These are phyloP conservation scores for Acleris literana DNA, from an alignment of 2,888 invertebrate species.

Conservation along the genomic window DNA sequence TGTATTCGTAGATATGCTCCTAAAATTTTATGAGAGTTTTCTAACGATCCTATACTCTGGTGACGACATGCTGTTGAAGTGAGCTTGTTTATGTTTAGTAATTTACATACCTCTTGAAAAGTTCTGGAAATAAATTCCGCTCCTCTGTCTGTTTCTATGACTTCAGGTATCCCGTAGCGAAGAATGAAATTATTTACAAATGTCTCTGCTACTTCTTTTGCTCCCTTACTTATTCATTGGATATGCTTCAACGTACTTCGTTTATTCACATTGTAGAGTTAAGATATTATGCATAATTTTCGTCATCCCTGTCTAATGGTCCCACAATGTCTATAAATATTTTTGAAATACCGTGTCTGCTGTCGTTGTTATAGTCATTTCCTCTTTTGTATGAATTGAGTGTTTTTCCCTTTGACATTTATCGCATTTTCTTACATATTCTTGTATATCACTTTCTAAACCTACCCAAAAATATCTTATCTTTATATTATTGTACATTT, in stretches of 20 bases:
- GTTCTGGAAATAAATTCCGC: too few species aligned
- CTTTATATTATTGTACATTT: conserved; percentile 20
- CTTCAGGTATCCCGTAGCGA: conserved; percentile 1
- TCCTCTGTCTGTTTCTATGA: background rate
- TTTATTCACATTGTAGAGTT: background rate
- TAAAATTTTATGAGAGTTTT: too few species aligned
- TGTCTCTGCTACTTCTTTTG: background rate
- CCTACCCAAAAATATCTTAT: background rate
- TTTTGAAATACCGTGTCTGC: background rate
- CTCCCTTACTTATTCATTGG: background rate
- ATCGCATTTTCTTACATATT: background rate
- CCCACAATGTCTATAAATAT: conserved; percentile 5
- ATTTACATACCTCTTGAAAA: background rate
- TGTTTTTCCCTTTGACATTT: conserved; percentile 4
- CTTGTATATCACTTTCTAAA: conserved; percentile 5
- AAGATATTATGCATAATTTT: background rate
- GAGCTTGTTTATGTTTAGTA: too few species aligned
- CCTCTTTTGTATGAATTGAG: background rate
- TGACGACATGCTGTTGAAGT: too few species aligned
- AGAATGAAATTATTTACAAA: conserved; percentile 2
- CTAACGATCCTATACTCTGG: too few species aligned
- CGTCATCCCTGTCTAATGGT: background rate
- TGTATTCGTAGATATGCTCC: too few species aligned
- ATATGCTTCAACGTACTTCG: background rate
- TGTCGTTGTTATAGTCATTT: conserved; percentile 5